phyloP scores from a whole-genome alignment of 92 coral and sea anemone genomes.

The Zoanthus gigantus region DNA sequence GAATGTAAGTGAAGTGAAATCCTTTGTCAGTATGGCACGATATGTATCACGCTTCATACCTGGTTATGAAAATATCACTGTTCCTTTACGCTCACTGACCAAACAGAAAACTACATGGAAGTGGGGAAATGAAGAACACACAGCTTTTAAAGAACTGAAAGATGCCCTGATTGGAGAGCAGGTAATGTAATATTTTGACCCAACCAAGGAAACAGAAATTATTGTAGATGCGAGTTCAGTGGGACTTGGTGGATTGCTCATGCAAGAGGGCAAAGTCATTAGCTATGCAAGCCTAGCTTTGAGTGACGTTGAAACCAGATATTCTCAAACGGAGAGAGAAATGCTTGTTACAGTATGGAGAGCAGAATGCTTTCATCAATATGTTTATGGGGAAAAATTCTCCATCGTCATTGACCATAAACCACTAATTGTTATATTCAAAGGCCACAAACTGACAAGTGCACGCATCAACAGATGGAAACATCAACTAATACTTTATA shows the following conservation, averaged over 20 bases:
- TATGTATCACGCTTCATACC: slow-evolving; percentile 44
- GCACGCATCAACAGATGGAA: slow-evolving; percentile 75
- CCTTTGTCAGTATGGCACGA: slow-evolving; percentile 18
- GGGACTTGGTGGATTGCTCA: slow-evolving; percentile 58
- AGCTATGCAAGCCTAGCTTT: slow-evolving; percentile 73
- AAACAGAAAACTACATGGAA: neutral
- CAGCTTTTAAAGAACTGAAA: neutral
- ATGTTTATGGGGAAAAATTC: slow-evolving; percentile 31
- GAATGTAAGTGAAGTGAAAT: no score
- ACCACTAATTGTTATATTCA: slow-evolving; percentile 67
- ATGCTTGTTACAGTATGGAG: slow-evolving; percentile 77
- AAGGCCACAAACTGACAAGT: slow-evolving; percentile 61
- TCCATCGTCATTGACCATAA: slow-evolving; percentile 47
- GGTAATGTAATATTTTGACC: slow-evolving; percentile 68
- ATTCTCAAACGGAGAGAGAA: slow-evolving; percentile 74
- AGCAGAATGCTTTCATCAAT: slow-evolving; percentile 61
- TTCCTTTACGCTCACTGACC: slow-evolving; percentile 68
- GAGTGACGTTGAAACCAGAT: slow-evolving; percentile 63
- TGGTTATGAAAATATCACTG: slow-evolving; percentile 58
- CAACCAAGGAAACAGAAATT: slow-evolving; percentile 58
- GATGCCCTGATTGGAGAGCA: slow-evolving; percentile 39
- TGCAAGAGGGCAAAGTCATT: slow-evolving; percentile 59
- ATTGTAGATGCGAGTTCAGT: slow-evolving; percentile 8
- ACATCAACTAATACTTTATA: slow-evolving; percentile 70
- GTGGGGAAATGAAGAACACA: slow-evolving; percentile 70